Evolutionary conservation across 2,888 invertebrate genomes (phyloP), one percentile per base, ranked within the genome.

Genomic region (Polietes domitor): DNA sequence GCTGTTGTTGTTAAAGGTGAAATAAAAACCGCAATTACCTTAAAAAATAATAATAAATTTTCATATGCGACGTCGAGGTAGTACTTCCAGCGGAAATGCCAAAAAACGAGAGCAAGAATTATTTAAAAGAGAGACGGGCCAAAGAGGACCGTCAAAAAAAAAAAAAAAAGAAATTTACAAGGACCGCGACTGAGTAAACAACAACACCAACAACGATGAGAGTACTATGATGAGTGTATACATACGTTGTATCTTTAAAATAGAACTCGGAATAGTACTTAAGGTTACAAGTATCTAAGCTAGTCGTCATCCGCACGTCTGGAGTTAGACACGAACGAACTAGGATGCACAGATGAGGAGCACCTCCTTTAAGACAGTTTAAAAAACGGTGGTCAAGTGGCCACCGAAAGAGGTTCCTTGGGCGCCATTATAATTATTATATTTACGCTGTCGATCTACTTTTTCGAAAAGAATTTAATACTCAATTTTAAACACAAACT

Each of bases 21-120:
- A 63, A 77, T 43, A 65, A 82, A 80, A 76, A 68, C 72, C 76
- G 73, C 76, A 83, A 80, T 77, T 75, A 83, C 73, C 61, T 73
- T 77, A 28, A 70, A 77, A 21, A 74, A 74, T 75, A 61, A 47
- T 76, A 28, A 37, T 19, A 73, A 68, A 68, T 61, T 68, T 79
- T 77, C 70, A 77, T 70, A 71, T 71, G n/a, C 72, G 43, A 73
- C 79, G 26, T 70, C 37, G 32, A 74, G 63, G 24, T 65, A 4
- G 32, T 6, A 41, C 68, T 68, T 41, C 43, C 24, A 43, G 68
- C 41, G 43, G 43, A 41, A 68, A 41, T 24, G 43, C 68, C 65
- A 41, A 68, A 61, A 58, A 65, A 68, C 43, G 43, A 68, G 21
- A 43, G 43, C 65, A 37, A 65, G 5, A 28, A 28, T 61, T 26